Percentiles rank a stretch among this genome's conserved stretches.
phyloP scores from a whole-genome alignment of 2,888 invertebrate species.

The Calephelis perditalis region DNA sequence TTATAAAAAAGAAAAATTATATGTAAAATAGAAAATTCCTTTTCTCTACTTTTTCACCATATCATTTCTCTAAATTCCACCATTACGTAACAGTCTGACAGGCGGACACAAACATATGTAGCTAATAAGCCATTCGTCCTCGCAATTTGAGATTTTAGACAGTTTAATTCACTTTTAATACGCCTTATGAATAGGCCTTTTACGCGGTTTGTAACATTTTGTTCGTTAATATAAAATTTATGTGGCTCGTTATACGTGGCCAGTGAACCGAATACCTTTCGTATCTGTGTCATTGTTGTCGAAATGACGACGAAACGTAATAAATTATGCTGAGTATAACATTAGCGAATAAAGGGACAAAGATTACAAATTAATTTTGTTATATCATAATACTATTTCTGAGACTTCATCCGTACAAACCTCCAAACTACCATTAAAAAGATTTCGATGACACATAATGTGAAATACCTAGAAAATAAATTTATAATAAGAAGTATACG shows the following conservation, averaged over 20 bases:
- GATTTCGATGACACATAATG: too few species aligned
- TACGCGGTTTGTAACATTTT: constrained; percentile 72
- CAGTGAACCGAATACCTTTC: constrained; percentile 50
- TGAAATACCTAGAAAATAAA: too few species aligned
- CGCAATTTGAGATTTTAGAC: constrained; percentile 73
- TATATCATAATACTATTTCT: too few species aligned
- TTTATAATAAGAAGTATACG: too few species aligned
- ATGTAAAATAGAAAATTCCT: too few species aligned
- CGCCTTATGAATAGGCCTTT: constrained; percentile 66
- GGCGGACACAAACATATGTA: constrained; percentile 36
- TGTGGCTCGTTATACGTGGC: constrained; percentile 56
- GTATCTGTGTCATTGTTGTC: constrained; percentile 25
- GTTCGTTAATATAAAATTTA: constrained; percentile 69
- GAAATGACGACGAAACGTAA: constrained; percentile 2
- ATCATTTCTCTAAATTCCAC: background rate
- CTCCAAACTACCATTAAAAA: too few species aligned
- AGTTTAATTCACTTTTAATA: constrained; percentile 72
- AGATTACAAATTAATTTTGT: too few species aligned
- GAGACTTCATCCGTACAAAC: too few species aligned
- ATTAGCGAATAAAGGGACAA: too few species aligned
- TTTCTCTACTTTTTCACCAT: too few species aligned
- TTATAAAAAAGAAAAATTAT: too few species aligned
- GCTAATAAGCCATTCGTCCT: constrained; percentile 63
- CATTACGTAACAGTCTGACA: constrained; percentile 39
- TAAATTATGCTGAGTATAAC: background rate